Evolutionary conservation across 2,797 vertebrate genomes (phyloP), one percentile per base, ranked within the genome.

Genomic region (Kryptolebias ocellatus): DNA sequence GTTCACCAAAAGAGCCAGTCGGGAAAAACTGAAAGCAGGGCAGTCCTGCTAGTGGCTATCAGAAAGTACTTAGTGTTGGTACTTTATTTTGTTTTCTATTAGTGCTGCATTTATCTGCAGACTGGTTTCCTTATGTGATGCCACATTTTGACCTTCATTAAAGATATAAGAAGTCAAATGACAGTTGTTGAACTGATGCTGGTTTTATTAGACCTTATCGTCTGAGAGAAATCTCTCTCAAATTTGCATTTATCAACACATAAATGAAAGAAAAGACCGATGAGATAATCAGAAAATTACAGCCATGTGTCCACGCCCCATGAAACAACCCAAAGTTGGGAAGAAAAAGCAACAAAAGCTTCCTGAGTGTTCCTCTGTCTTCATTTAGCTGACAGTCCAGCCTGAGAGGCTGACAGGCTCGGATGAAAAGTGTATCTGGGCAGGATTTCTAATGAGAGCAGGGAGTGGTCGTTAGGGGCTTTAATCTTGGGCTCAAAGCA

Each of bases 401-500:
- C 82, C 85, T 76, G 78, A 60, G 74, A 69, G 79, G 77, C 76
- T 90, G 90, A 88, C 87, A 89, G 85, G 77, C 76, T 76, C 67
- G 34, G 85, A 92, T 92, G 90, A 90, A 87, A 83, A 86, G 88
- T 91, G 86, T 81, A 86, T 91, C 77, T 83, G 78, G 73, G 68
- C 59, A 56, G 61, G 77, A 60, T 71, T 67, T 89, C 82, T 92
- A 93, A 92, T 90, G 90, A 91, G 90, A 83, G 68, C 56, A 55
- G 81, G 87, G 90, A 92, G 86, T 88, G 78, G 87, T 81, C 76
- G 55, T 89, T 87, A 87, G 66, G 49, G 63, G 80, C 79, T 88
- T 83, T 87, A 83, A 90, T 92, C 85, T 89, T 51, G 57, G 72
- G 57, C 85, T 79, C 75, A 50, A 60, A 82, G 76, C 78, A 80